Percentiles rank a stretch among this genome's conserved stretches.
Evolutionary conservation across 2,888 invertebrate genomes (phyloP).

Genomic region (Cantharis nigra): DNA sequence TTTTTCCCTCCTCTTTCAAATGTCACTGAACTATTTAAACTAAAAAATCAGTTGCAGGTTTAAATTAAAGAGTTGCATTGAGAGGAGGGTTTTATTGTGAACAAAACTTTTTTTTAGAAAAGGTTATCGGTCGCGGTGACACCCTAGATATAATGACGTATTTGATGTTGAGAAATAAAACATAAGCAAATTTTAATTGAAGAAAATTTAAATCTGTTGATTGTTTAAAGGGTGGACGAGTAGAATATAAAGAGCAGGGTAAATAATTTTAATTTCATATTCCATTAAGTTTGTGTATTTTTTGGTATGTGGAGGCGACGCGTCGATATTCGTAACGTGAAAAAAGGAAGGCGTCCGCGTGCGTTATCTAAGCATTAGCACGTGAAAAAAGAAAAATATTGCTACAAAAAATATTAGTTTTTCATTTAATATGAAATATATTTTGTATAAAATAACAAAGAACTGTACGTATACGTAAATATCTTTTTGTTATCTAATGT

Average conservation of each 20-base stretch:
- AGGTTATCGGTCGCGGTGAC: too few species aligned
- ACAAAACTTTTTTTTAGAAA: too few species aligned
- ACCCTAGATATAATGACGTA: too few species aligned
- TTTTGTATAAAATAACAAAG: conserved; percentile 55
- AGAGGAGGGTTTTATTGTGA: too few species aligned
- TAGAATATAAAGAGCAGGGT: not conserved
- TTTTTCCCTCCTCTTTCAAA: too few species aligned
- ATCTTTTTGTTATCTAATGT: conserved; percentile 20
- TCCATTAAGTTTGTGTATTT: conserved; percentile 21
- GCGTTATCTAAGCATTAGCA: conserved; percentile 34
- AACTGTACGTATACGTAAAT: conserved; percentile 23
- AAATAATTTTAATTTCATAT: not conserved
- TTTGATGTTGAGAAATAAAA: not conserved
- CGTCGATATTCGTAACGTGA: conserved; percentile 16
- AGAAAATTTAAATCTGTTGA: not conserved
- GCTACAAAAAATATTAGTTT: conserved; percentile 56
- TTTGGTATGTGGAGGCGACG: conserved; percentile 15
- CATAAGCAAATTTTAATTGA: not conserved
- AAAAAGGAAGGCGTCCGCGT: conserved; percentile 28
- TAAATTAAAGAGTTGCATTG: too few species aligned
- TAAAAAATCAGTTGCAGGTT: too few species aligned
- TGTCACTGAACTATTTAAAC: too few species aligned
- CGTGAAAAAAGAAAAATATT: conserved; percentile 38
- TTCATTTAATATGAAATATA: conserved; percentile 55
- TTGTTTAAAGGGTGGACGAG: not conserved